Evolutionary conservation across 1,140 invertebrate species (phyloP).

Genomic region (Pissodes strobi): DNA sequence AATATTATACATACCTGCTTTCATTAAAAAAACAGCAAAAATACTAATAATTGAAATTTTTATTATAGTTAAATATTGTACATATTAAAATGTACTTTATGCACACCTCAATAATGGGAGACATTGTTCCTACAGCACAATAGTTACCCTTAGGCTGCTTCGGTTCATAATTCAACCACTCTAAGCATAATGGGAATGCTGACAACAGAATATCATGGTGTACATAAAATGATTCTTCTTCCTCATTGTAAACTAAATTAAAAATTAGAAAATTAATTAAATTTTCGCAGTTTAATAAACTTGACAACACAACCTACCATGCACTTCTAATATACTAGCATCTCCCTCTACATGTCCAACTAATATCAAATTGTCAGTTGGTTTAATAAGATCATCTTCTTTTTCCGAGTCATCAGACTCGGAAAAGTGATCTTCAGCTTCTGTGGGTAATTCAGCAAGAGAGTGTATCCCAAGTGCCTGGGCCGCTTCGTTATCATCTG

Average conservation of each 20-base stretch:
- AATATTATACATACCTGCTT: too few relatives aligned
- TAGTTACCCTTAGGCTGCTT: slow-evolving; percentile 75
- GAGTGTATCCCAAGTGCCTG: slow-evolving; percentile 56
- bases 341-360: slow-evolving; percentile 87
- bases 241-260: slow-evolving; percentile 85
- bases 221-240: slow-evolving; percentile 85
- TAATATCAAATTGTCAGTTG: slow-evolving; percentile 88
- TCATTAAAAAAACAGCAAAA: neutral
- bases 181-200: slow-evolving; percentile 86
- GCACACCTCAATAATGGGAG: slow-evolving; percentile 78
- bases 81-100: too few relatives aligned
- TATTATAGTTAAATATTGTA: neutral
- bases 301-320: slow-evolving; percentile 66
- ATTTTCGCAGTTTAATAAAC: too few relatives aligned
- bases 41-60: neutral
- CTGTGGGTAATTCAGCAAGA: slow-evolving; percentile 60
- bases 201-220: slow-evolving; percentile 91
- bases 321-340: slow-evolving; percentile 83
- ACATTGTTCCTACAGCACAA: slow-evolving; percentile 90
- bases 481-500: slow-evolving; percentile 51
- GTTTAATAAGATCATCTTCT: slow-evolving; percentile 88
- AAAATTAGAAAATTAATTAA: slow-evolving; percentile 20
- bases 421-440: slow-evolving; percentile 66
- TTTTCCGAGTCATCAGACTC: slow-evolving; percentile 81
- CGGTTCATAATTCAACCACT: slow-evolving; percentile 89